A percentile compares a stretch with the other conserved stretches of the same genome.
These are phyloP conservation scores for Parapsyche elsis DNA, from an alignment of 1,140 invertebrate species.

Conservation along the genomic window DNA sequence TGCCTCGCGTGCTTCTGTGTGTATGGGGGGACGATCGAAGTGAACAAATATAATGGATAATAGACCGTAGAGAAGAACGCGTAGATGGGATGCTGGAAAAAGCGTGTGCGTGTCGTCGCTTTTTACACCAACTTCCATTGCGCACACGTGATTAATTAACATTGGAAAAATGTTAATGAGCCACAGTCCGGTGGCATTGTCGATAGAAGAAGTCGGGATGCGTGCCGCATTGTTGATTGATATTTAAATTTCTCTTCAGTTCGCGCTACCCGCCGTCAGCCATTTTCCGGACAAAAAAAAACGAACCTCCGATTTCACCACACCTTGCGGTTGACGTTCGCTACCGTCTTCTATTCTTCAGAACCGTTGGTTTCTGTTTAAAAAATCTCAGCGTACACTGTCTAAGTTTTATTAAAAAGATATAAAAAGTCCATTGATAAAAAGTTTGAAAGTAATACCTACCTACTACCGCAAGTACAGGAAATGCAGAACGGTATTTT, in stretches of 20 bases:
- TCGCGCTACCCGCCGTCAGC: background rate
- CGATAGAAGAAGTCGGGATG: background rate
- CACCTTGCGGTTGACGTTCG: background rate
- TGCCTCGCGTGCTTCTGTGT: no score
- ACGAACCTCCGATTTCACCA: constrained; percentile 8
- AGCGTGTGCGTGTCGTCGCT: background rate
- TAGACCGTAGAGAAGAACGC: no score
- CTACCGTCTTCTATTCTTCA: constrained; percentile 1
- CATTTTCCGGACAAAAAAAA: background rate
- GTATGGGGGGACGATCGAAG: no score
- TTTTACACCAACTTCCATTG: constrained; percentile 6
- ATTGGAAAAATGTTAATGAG: constrained; percentile 30
- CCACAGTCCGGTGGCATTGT: background rate
- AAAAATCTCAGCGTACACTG: background rate
- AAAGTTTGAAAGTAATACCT: no score
- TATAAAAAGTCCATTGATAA: no score
- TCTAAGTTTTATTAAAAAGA: background rate
- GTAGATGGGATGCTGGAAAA: no score
- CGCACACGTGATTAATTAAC: constrained; percentile 27
- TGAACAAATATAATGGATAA: no score
- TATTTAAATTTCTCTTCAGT: constrained; percentile 38
- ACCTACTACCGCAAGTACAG: no score
- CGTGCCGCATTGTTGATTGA: constrained; percentile 39
- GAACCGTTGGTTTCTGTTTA: background rate
- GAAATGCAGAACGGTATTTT: no score